Conservation (phyloP, 2,113 vertebrate genomes). For the Zapus hudsonius region DNA sequence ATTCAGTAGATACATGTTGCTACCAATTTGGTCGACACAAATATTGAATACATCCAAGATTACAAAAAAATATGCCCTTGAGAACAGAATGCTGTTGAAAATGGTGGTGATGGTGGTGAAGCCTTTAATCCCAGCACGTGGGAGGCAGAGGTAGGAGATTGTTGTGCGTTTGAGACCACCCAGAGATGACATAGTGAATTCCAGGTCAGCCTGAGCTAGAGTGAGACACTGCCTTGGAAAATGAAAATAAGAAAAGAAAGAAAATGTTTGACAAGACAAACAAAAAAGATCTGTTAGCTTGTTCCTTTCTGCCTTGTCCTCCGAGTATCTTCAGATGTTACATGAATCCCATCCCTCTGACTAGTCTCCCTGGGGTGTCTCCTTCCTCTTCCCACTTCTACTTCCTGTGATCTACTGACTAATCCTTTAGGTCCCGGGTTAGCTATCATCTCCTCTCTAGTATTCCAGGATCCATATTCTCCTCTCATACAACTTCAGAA, state of each 20-base stretch:
- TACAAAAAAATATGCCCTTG: neutral
- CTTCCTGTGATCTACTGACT: neutral
- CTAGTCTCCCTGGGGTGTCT: neutral
- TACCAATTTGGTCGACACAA: neutral
- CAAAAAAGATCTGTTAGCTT: no score
- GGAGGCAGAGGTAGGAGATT: no score
- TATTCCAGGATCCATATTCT: neutral
- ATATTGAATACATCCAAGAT: neutral
- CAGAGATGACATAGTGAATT: no score
- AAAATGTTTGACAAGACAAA: no score
- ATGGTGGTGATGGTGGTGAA: no score
- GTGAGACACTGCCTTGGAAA: no score
- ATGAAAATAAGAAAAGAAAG: no score
- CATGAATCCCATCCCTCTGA: neutral
- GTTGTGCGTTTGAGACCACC: no score
- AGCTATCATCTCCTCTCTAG: neutral
- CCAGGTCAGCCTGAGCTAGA: no score
- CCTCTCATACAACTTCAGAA: neutral
- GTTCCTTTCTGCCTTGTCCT: neutral
- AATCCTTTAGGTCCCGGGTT: neutral
- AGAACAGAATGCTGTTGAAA: no score
- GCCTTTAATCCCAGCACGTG: no score
- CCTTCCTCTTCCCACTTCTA: neutral
- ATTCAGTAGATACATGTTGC: neutral
- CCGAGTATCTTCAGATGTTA: neutral